These are phyloP conservation scores for Bovichtus diacanthus DNA, from an alignment of 2,797 vertebrate species.

Conservation along the genomic window DNA sequence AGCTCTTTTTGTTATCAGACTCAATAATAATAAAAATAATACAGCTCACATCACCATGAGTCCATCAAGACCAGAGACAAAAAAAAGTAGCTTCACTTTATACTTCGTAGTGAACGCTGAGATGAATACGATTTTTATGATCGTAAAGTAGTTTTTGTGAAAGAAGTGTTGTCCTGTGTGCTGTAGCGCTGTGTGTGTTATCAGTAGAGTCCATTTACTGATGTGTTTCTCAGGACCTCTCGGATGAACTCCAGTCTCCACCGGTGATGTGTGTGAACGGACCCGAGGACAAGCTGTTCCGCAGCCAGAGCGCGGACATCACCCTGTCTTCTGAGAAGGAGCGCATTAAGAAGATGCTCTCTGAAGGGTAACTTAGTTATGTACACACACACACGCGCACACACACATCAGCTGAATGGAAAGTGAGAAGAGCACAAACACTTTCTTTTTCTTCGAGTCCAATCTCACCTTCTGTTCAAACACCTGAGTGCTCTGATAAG, in stretches of 20 bases:
- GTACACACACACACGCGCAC: background rate
- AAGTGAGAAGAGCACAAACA: background rate
- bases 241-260: slow-evolving; percentile 87
- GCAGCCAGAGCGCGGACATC: slow-evolving; percentile 95
- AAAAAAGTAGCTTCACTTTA: background rate
- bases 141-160: background rate
- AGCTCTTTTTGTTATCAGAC: background rate
- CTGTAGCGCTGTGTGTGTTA: slow-evolving; percentile 8
- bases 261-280: slow-evolving; percentile 90
- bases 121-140: background rate
- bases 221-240: slow-evolving; percentile 82
- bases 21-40: background rate
- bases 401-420: background rate
- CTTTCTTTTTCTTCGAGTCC: background rate
- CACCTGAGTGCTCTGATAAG: background rate
- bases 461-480: slow-evolving; percentile 9
- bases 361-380: slow-evolving; percentile 89
- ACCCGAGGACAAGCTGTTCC: slow-evolving; percentile 94
- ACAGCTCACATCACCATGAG: background rate
- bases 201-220: slow-evolving; percentile 65
- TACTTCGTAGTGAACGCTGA: background rate
- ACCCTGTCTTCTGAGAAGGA: slow-evolving; percentile 93
- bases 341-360: slow-evolving; percentile 97
- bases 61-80: background rate
- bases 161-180: background rate